Evolutionary conservation across 1,140 invertebrate genomes (phyloP), one percentile per base, ranked within the genome.

Genomic region (Drosophila sproati): DNA sequence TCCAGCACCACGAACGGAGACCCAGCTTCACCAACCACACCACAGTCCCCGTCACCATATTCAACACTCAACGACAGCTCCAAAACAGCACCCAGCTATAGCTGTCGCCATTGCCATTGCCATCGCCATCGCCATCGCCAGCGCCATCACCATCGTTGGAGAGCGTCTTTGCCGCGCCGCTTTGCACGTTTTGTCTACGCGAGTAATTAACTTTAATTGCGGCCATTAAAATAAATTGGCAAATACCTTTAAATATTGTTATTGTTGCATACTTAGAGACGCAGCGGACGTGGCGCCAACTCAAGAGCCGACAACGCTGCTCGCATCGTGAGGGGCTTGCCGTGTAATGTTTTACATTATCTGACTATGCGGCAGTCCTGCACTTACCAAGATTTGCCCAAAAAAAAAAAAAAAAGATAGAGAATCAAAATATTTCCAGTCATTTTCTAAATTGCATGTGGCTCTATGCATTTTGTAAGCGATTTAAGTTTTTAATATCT

Each of bases 191-290:
- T 91, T 85, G 88, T 91, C 88, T 91, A 91, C 88, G 88, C 88
- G 89, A 90, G 89, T 91, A 91, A 91, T 91, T 91, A 91, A 91
- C 89, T 91, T 91, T 91, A 91, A 91, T 91, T 91, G 89, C 83
- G 90, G 82, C 85, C 89, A 91, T 91, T 91, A 91, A 91, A 91
- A 91, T 91, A 91, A 91, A 91, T 91, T 91, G 89, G 83, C 90
- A 91, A 85, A 91, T 91, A 91, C 89, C 89, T 91, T 91, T 91
- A 91, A 91, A 91, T 91, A 91, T 86, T 82, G 86, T 89, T 91
- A 91, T 91, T 89, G 83, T 88, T 89, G 82, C 80, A 88, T 85
- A 78, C 88, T 88, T 85, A 74, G 79, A 70, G 60, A 76, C 69
- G 69, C 54, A 69, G 51, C 56, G 71, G 5, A 73, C 70, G 55